phyloP scores from a whole-genome alignment of 1,140 invertebrate species.

The Atta texana region DNA sequence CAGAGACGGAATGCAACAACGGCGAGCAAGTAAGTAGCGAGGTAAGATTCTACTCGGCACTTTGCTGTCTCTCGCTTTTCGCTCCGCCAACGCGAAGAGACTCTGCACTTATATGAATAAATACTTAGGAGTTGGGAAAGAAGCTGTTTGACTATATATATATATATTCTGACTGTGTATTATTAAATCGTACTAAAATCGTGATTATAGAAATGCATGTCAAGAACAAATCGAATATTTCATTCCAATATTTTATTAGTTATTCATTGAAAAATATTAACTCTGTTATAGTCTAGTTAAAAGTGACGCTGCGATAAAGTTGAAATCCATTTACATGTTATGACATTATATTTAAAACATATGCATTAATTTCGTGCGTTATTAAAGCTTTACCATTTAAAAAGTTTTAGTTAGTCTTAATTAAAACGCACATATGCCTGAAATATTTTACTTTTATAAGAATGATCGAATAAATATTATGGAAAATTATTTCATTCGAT shows the following conservation, averaged over 20 bases:
- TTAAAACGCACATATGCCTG: background rate
- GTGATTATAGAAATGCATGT: background rate
- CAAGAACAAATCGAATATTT: background rate
- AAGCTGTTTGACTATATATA: too few species aligned
- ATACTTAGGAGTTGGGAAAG: background rate
- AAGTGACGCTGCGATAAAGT: background rate
- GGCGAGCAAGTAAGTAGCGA: slow-evolving; percentile 60
- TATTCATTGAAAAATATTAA: background rate
- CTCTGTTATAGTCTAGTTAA: background rate
- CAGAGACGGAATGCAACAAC: slow-evolving; percentile 59
- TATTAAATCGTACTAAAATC: background rate
- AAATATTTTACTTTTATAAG: background rate
- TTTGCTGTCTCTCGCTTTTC: slow-evolving; percentile 25
- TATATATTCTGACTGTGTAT: background rate
- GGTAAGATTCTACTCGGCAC: slow-evolving; percentile 65
- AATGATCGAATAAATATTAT: slow-evolving; percentile 3
- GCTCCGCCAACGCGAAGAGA: background rate
- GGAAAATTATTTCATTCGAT: background rate
- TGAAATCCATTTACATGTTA: background rate
- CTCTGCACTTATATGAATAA: slow-evolving; percentile 26
- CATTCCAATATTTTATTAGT: background rate
- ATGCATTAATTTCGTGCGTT: background rate
- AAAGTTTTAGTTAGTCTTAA: slow-evolving; percentile 2
- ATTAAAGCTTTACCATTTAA: slow-evolving; percentile 13
- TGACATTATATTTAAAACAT: slow-evolving; percentile 22